Evolutionary conservation across 1,140 invertebrate species (phyloP).

Genomic region (Dreissena polymorpha): DNA sequence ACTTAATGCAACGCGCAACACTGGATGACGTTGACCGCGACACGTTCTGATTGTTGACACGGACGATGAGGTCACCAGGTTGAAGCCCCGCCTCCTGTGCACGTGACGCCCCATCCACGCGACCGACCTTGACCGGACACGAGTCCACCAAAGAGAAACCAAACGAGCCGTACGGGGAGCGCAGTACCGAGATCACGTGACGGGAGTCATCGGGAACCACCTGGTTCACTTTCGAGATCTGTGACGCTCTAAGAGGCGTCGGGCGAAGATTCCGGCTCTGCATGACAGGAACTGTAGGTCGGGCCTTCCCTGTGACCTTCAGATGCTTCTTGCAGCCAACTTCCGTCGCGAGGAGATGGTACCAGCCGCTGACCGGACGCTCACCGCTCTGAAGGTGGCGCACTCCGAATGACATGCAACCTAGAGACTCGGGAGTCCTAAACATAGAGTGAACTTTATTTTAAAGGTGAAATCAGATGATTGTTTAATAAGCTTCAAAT

Average conservation of each 20-base stretch:
- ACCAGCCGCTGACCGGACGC: slow-evolving; percentile 77
- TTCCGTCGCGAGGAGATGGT: slow-evolving; percentile 79
- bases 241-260: neutral
- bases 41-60: slow-evolving; percentile 90
- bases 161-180: slow-evolving; percentile 80
- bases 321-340: slow-evolving; percentile 77
- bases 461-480: neutral
- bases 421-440: slow-evolving; percentile 30
- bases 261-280: slow-evolving; percentile 22
- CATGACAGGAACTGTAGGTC: slow-evolving; percentile 25
- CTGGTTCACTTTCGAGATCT: slow-evolving; percentile 41
- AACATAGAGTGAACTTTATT: neutral
- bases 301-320: slow-evolving; percentile 46
- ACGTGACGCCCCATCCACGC: slow-evolving; percentile 91
- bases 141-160: slow-evolving; percentile 94
- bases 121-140: slow-evolving; percentile 90
- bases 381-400: slow-evolving; percentile 21
- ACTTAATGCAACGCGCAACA: slow-evolving; percentile 68
- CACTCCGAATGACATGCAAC: slow-evolving; percentile 52
- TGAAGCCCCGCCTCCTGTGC: slow-evolving; percentile 93
- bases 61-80: slow-evolving; percentile 93
- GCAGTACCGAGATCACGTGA: slow-evolving; percentile 14
- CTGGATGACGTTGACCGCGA: slow-evolving; percentile 69
- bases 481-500: neutral
- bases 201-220: slow-evolving; percentile 19